These are phyloP conservation scores for Oncorhynchus mykiss DNA, from an alignment of 2,113 vertebrate genomes.

Conservation along the genomic window DNA sequence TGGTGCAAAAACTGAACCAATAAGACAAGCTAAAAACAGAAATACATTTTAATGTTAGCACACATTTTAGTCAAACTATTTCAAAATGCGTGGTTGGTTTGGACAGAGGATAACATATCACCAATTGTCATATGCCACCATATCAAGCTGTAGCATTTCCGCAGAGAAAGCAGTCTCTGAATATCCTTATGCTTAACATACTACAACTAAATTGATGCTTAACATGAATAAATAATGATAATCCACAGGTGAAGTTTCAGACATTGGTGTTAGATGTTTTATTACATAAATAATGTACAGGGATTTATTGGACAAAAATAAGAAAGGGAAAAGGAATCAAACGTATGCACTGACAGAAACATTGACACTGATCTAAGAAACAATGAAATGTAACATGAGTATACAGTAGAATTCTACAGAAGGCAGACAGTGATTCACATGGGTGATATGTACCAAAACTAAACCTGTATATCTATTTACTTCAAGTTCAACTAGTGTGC, in stretches of 20 bases:
- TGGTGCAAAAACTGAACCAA: neutral
- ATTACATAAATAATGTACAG: constrained; percentile 74
- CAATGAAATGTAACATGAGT: constrained; percentile 64
- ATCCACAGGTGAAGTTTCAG: constrained; percentile 72
- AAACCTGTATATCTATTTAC: constrained; percentile 42
- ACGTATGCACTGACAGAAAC: constrained; percentile 58
- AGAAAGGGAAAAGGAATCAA: constrained; percentile 55
- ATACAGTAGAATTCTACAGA: constrained; percentile 57
- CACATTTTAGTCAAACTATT: neutral
- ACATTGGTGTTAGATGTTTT: constrained; percentile 73
- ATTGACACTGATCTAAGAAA: constrained; percentile 59
- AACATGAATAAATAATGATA: constrained; percentile 69
- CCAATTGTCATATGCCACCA: constrained; percentile 1
- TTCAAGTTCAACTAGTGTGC: constrained; percentile 60
- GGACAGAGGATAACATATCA: neutral
- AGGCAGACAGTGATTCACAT: constrained; percentile 66
- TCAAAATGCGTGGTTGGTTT: neutral
- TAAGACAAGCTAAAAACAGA: constrained; percentile 6
- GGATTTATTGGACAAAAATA: constrained; percentile 62
- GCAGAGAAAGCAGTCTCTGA: neutral
- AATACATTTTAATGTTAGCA: neutral
- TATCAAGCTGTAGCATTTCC: neutral
- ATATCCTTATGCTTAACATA: constrained; percentile 44
- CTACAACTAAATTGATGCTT: constrained; percentile 22
- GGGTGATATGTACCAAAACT: constrained; percentile 52